These are phyloP conservation scores for Anser cygnoides DNA, from an alignment of 2,113 vertebrate species.

Conservation along the genomic window DNA sequence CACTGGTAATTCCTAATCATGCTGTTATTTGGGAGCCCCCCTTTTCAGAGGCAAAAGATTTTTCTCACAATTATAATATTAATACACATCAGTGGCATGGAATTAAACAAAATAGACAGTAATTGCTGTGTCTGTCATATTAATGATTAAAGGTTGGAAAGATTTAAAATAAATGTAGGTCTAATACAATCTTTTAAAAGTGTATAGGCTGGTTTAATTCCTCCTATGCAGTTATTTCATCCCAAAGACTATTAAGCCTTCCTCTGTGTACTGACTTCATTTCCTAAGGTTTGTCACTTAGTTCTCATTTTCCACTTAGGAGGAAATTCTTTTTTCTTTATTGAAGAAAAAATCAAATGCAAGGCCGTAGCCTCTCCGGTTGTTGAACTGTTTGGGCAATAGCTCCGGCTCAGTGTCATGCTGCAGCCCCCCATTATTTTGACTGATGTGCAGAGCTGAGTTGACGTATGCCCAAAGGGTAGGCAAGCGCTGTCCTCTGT, in stretches of 20 bases:
- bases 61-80: constrained; percentile 11
- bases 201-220: neutral
- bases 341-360: neutral
- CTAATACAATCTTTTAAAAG: neutral
- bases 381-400: neutral
- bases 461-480: neutral
- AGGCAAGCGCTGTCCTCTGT: neutral
- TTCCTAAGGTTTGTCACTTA: constrained; percentile 5
- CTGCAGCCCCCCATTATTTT: neutral
- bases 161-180: constrained; percentile 31
- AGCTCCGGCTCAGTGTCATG: neutral
- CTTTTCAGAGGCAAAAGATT: neutral
- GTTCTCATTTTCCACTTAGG: neutral
- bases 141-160: constrained; percentile 40
- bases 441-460: neutral
- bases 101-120: constrained; percentile 53
- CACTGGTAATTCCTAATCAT: neutral
- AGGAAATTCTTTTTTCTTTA: neutral
- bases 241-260: neutral
- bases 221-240: neutral
- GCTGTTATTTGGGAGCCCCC: neutral
- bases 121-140: constrained; percentile 42
- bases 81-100: constrained; percentile 1
- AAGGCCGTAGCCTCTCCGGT: neutral
- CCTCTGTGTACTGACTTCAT: constrained; percentile 11